Base-by-base conservation (phyloP, 2,888 invertebrate species). In the Caenorhabditis angaria region DNA sequence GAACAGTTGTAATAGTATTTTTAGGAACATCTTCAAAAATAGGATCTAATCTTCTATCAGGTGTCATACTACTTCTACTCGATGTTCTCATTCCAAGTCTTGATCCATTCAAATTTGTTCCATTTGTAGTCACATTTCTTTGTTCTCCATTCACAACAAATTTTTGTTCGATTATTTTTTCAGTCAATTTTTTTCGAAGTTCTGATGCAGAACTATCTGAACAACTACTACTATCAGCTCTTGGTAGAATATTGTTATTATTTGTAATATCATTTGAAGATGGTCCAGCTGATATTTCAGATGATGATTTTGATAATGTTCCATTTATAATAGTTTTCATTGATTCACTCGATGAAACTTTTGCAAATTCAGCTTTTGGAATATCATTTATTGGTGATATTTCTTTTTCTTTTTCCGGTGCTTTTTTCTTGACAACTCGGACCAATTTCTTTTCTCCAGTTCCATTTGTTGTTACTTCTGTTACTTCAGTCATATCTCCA, bases 141-240 rank as follows among this genome's bases (percentile, higher is more conserved):
- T 57, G 72, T 65, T 78, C 78, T 32, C 78, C 78, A 47, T 78
- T 78, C 22, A 78, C 76, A 20, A 68, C 61, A 51, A 78, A 78
- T 55, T 76, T 76, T 24, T 78, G 76, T 48, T 78, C 78, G 28
- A 74, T 62, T 18, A 65, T 63, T 32, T 63, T 64, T 28, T 65
- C 66, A 8, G 63, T 51, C 41, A 78, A 29, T 55, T 76, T 78
- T 61, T 71, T 76, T 5, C 78, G 57, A 47, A 78, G 54, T 41
- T 78, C 78, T 10, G 70, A 65, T 4, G 71, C 69, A 53, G 70
- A 41, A 18, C 41, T 14, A 18, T 41, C 41, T 18, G 41, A 41
- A 18, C 68, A 67, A 48, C 58, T 62, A 62, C 60, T 63, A 48
- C 72, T 68, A 57, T 65, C 67, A 22, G n/a, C 35, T 2, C 22